These are phyloP conservation scores for Girardinichthys multiradiatus DNA, from an alignment of 2,113 vertebrate genomes.

Conservation along the genomic window DNA sequence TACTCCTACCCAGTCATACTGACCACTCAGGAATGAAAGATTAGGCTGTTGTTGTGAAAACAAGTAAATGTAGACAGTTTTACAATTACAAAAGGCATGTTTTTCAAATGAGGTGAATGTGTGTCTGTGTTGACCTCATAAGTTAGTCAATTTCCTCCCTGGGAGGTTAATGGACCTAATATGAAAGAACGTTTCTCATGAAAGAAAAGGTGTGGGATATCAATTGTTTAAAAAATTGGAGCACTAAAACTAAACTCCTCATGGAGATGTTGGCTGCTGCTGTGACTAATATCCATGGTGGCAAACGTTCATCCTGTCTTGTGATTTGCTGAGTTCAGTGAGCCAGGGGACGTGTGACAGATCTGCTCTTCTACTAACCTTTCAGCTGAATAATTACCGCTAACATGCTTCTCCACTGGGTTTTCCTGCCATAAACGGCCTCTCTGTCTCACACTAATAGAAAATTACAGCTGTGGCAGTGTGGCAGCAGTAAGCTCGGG, in stretches of 20 bases:
- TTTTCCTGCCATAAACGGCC: conserved; percentile 39
- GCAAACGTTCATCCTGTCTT: neutral
- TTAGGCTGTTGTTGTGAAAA: neutral
- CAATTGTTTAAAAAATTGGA: neutral
- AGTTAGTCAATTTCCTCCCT: conserved; percentile 5
- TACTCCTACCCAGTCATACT: too few species aligned
- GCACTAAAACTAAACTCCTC: neutral
- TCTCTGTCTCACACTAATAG: conserved; percentile 54
- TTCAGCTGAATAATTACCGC: conserved; percentile 63
- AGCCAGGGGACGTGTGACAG: conserved; percentile 29
- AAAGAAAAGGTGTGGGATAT: neutral
- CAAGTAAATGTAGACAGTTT: neutral
- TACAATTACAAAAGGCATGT: neutral
- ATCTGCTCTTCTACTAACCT: conserved; percentile 26
- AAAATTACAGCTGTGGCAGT: conserved; percentile 8
- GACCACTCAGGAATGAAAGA: rapidly evolving
- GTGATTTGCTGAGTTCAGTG: conserved; percentile 21
- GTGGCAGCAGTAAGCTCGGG: conserved; percentile 6
- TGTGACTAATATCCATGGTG: conserved; percentile 23
- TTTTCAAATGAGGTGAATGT: neutral
- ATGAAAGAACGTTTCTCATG: neutral
- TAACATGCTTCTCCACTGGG: conserved; percentile 47
- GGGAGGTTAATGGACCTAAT: conserved; percentile 1
- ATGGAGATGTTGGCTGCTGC: conserved; percentile 5
- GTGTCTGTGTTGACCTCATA: neutral